Evolutionary conservation across 2,888 invertebrate species (phyloP).

Genomic region (Pollenia griseotomentosa): DNA sequence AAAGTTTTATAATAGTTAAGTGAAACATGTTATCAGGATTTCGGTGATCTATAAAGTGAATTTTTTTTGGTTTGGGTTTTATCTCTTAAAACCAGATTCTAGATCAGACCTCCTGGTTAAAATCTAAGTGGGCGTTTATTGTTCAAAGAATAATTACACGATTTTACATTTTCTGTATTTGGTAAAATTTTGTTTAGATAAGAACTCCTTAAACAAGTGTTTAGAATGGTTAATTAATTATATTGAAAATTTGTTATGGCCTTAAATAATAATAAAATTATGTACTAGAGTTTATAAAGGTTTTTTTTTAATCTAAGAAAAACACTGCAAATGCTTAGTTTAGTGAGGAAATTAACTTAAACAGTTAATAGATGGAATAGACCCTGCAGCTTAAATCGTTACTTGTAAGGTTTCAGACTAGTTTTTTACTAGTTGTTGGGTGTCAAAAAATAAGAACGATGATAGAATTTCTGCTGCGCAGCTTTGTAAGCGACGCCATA

Average conservation of each 20-base stretch:
- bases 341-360: too few species aligned
- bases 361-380: too few species aligned
- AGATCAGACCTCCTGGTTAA: conserved; percentile 46
- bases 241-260: not conserved
- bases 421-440: too few species aligned
- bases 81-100: conserved; percentile 20
- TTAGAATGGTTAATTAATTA: conserved; percentile 36
- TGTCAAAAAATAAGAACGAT: too few species aligned
- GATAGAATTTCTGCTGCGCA: too few species aligned
- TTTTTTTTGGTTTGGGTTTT: conserved; percentile 1
- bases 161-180: conserved; percentile 2
- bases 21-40: conserved; percentile 25
- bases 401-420: too few species aligned
- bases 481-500: too few species aligned
- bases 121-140: conserved; percentile 51
- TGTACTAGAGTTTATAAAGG: not conserved
- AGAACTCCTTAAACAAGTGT: conserved; percentile 23
- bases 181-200: conserved; percentile 13
- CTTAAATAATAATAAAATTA: not conserved
- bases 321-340: too few species aligned
- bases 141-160: not conserved
- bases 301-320: not conserved
- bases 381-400: too few species aligned
- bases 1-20: conserved; percentile 11
- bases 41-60: conserved; percentile 66